phyloP scores from a whole-genome alignment of 2,888 invertebrate genomes.

The Phengaris arion region DNA sequence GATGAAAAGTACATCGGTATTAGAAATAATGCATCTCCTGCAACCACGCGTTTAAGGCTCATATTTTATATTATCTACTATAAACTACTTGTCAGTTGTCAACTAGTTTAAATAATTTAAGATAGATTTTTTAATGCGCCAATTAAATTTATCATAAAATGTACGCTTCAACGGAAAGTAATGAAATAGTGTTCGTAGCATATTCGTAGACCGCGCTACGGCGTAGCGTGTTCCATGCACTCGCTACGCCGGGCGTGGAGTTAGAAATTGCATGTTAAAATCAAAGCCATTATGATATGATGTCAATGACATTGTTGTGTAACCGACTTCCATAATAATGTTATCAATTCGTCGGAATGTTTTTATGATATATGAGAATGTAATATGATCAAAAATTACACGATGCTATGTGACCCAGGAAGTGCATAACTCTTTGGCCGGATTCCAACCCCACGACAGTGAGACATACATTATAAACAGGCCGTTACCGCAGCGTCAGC shows the following conservation, averaged over 20 bases:
- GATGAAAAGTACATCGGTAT: too few species aligned
- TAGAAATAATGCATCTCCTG: too few species aligned
- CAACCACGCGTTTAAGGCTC: too few species aligned
- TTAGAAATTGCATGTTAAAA: not conserved
- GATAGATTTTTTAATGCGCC: too few species aligned
- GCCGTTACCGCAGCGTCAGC: not conserved
- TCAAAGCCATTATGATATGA: not conserved
- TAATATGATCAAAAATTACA: not conserved
- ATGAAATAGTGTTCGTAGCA: not conserved
- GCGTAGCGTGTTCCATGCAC: constrained; percentile 1
- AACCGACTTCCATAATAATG: not conserved
- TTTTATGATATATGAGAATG: too few species aligned
- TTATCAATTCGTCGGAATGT: too few species aligned
- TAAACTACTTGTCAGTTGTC: too few species aligned
- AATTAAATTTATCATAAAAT: not conserved
- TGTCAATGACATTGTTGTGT: not conserved
- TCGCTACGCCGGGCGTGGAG: not conserved
- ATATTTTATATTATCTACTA: too few species aligned
- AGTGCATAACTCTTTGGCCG: not conserved
- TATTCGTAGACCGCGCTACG: not conserved
- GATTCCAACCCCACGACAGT: not conserved
- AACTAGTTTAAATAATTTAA: too few species aligned
- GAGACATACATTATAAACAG: not conserved
- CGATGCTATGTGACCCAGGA: not conserved
- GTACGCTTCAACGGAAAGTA: not conserved